phyloP scores from a whole-genome alignment of 2,113 vertebrate genomes.

The Microcebus lehilahytsara region DNA sequence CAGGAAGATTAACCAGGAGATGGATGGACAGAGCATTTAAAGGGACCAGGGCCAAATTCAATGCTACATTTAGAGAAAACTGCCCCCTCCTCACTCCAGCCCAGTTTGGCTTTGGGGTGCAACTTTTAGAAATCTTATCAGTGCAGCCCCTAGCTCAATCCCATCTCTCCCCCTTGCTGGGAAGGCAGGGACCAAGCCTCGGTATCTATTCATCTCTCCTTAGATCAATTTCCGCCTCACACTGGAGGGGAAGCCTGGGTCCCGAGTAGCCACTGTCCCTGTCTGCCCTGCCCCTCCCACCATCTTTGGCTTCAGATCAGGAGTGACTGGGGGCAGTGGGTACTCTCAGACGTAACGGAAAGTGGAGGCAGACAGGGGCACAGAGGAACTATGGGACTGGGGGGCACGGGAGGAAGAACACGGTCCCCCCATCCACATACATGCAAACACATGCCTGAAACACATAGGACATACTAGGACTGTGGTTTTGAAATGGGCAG shows the following conservation, averaged over 20 bases:
- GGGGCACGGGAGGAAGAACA: slow-evolving; percentile 46
- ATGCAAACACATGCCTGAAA: slow-evolving; percentile 77
- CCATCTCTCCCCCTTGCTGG: background rate
- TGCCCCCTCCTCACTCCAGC: slow-evolving; percentile 66
- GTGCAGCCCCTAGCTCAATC: slow-evolving; percentile 24
- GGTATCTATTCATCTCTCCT: background rate
- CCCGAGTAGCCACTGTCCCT: slow-evolving; percentile 14
- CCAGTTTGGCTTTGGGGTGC: slow-evolving; percentile 61
- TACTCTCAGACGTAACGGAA: slow-evolving; percentile 47
- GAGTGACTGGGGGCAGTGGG: slow-evolving; percentile 65
- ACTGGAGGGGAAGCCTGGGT: background rate
- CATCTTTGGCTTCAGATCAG: slow-evolving; percentile 81
- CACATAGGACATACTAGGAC: slow-evolving; percentile 65
- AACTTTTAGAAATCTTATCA: slow-evolving; percentile 26
- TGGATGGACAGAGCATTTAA: slow-evolving; percentile 55
- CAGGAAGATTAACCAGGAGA: slow-evolving; percentile 60
- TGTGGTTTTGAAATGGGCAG: slow-evolving; percentile 77
- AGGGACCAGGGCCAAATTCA: slow-evolving; percentile 78
- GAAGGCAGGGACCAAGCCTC: slow-evolving; percentile 28
- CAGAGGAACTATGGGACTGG: slow-evolving; percentile 14
- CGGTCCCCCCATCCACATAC: slow-evolving; percentile 51
- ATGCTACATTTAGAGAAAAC: slow-evolving; percentile 80
- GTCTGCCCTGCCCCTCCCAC: slow-evolving; percentile 66
- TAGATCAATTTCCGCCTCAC: slow-evolving; percentile 3
- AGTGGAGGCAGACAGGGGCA: slow-evolving; percentile 35